Evolutionary conservation across 2,888 invertebrate species (phyloP).

Genomic region (Lepidocyrtinus sp.): DNA sequence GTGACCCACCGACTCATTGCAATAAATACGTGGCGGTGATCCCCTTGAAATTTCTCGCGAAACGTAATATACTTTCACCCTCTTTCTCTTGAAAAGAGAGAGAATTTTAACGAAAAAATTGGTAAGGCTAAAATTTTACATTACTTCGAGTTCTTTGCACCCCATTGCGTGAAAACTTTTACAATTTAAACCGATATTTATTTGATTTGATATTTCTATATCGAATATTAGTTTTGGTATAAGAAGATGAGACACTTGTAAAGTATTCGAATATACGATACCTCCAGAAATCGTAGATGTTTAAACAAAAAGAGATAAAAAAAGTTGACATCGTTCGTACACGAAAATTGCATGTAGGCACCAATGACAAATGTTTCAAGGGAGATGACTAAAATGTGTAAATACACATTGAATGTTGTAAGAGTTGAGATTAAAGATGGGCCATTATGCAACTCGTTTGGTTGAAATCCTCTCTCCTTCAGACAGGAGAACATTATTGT

Average conservation of each 20-base stretch:
- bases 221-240: no score
- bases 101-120: not conserved
- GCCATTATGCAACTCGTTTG: constrained; percentile 35
- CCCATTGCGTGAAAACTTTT: no score
- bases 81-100: not conserved
- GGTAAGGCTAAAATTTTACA: constrained; percentile 5
- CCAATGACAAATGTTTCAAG: not conserved
- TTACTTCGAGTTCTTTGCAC: no score
- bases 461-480: constrained; percentile 20
- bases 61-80: not conserved
- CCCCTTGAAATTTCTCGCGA: constrained; percentile 26
- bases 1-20: constrained; percentile 46
- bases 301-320: not conserved
- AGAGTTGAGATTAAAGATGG: constrained; percentile 47
- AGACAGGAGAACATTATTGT: constrained; percentile 1
- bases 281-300: no score
- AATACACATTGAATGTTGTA: constrained; percentile 10
- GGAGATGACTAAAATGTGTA: constrained; percentile 9
- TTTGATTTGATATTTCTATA: no score
- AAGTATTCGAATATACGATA: no score
- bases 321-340: not conserved
- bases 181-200: no score
- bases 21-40: constrained; percentile 41
- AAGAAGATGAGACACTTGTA: no score
- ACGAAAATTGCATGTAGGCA: not conserved